A percentile compares a stretch with the other conserved stretches of the same genome.
phyloP scores from a whole-genome alignment of 2,113 vertebrate species.

The Arizona elegans region DNA sequence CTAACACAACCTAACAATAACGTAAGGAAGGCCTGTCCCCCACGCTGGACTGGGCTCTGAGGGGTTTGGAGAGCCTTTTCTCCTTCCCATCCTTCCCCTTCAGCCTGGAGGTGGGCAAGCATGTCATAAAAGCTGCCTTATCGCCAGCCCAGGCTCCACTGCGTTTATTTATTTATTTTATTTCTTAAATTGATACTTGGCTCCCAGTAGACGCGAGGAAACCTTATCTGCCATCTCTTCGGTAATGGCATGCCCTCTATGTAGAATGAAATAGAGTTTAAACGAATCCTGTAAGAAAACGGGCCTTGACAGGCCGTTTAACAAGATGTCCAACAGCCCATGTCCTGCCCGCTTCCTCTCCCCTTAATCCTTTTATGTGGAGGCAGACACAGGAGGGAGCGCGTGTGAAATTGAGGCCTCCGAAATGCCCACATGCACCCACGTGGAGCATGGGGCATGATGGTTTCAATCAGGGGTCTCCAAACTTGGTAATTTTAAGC shows the following conservation, averaged over 20 bases:
- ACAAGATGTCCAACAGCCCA: conserved; percentile 92
- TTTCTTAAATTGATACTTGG: conserved; percentile 50
- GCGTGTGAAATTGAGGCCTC: conserved; percentile 99
- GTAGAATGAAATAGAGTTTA: conserved; percentile 83
- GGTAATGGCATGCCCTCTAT: conserved; percentile 74
- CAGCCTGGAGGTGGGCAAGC: neutral
- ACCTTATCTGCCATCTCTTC: conserved; percentile 68
- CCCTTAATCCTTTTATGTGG: conserved; percentile 94
- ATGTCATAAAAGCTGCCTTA: neutral
- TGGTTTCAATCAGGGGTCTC: conserved; percentile 62
- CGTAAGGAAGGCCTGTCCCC: neutral
- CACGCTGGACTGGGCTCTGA: neutral
- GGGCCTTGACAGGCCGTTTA: conserved; percentile 84
- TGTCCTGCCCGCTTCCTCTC: conserved; percentile 88
- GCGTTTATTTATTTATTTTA: conserved; percentile 39
- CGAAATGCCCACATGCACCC: conserved; percentile 71
- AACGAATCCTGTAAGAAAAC: conserved; percentile 79
- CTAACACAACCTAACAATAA: neutral
- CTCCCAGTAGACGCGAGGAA: conserved; percentile 21
- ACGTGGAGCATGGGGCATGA: conserved; percentile 5
- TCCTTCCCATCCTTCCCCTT: neutral
- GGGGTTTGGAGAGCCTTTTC: neutral
- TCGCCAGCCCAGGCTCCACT: conserved; percentile 35
- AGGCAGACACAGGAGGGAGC: conserved; percentile 96
- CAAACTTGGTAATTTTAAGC: neutral